A percentile compares a stretch with the other conserved stretches of the same genome.
Evolutionary conservation across 2,113 vertebrate genomes (phyloP).

Genomic region (Plecotus auritus): DNA sequence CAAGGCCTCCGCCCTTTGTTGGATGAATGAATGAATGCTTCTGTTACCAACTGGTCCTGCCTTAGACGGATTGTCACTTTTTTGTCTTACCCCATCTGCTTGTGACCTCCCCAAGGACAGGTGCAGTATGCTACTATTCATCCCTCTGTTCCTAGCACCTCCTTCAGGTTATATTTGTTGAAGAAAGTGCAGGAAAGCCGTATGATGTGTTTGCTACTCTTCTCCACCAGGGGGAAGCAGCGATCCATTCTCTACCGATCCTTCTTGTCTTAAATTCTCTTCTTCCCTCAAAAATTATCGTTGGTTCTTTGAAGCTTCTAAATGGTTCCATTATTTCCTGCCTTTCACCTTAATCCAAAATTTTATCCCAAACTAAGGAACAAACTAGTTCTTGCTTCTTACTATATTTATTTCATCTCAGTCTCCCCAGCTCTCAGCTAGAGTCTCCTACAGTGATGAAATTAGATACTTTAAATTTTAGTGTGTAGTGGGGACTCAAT

Average conservation of each 20-base stretch:
- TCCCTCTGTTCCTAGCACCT: too few species aligned
- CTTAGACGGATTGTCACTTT: neutral
- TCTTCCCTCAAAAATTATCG: neutral
- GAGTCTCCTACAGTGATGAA: neutral
- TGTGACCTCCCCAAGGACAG: neutral
- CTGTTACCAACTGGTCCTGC: accelerated
- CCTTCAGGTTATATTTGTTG: accelerated
- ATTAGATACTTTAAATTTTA: neutral
- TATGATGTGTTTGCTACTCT: neutral
- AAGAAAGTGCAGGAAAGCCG: accelerated
- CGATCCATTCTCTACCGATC: accelerated
- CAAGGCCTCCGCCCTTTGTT: neutral
- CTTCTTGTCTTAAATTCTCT: neutral
- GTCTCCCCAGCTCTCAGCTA: neutral
- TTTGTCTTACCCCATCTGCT: neutral
- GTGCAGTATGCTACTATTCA: accelerated
- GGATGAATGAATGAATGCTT: neutral
- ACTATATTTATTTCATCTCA: neutral
- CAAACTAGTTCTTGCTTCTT: neutral
- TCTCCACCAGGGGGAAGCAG: conserved; percentile 27
- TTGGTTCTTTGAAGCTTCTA: neutral
- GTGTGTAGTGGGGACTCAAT: neutral
- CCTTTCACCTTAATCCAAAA: neutral
- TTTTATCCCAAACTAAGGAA: neutral
- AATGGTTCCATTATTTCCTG: neutral